Percentiles rank a stretch among this genome's conserved stretches.
These are phyloP conservation scores for Piprites chloris DNA, from an alignment of 2,113 vertebrate species.

Conservation along the genomic window DNA sequence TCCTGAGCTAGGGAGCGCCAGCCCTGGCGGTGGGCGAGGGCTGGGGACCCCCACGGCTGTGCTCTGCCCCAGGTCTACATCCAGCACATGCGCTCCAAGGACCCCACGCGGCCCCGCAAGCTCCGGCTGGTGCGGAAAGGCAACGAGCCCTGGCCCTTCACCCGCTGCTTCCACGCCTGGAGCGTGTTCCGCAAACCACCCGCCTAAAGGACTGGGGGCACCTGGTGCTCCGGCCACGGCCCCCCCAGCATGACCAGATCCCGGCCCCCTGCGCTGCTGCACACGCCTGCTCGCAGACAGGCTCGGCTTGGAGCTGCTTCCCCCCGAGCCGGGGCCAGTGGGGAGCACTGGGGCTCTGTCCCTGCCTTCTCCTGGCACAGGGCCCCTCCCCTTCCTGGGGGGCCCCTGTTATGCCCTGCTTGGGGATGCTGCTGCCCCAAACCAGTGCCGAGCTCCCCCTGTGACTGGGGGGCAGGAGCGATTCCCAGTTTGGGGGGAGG, in stretches of 20 bases:
- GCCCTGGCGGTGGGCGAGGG: neutral
- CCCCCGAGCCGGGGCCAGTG: accelerated
- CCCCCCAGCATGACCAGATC: accelerated
- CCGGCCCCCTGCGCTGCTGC: neutral
- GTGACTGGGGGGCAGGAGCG: neutral
- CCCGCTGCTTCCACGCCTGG: slow-evolving; percentile 97
- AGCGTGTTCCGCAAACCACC: slow-evolving; percentile 85
- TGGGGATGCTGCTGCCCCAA: neutral
- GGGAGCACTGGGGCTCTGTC: neutral
- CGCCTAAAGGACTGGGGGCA: slow-evolving; percentile 56
- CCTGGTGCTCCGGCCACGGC: accelerated
- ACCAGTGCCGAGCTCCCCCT: neutral
- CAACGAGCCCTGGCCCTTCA: slow-evolving; percentile 92
- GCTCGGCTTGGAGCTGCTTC: neutral
- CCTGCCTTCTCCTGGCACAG: accelerated
- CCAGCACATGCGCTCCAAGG: slow-evolving; percentile 94
- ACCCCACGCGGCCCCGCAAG: slow-evolving; percentile 80
- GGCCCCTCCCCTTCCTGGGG: neutral
- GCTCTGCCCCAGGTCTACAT: slow-evolving; percentile 87
- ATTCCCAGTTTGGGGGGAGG: neutral
- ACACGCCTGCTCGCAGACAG: neutral
- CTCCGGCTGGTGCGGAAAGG: slow-evolving; percentile 95
- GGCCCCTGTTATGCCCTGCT: neutral
- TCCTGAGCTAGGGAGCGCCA: neutral
- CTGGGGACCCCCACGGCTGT: accelerated